Evolutionary conservation across 2,888 invertebrate species (phyloP), one percentile per base, ranked within the genome.

Genomic region (Mamestra brassicae): DNA sequence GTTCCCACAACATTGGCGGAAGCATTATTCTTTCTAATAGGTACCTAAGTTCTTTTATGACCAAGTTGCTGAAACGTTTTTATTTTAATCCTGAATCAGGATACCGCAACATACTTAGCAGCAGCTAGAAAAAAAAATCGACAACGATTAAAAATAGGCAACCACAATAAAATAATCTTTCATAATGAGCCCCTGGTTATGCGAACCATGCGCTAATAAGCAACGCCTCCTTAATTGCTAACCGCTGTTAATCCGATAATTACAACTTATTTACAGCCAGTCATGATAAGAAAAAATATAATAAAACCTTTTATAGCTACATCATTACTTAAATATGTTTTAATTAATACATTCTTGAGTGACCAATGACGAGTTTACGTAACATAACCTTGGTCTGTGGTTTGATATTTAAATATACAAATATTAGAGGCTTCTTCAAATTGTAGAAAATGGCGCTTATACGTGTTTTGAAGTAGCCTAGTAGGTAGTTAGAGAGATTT

Each of bases 271-370:
- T 80, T 55, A 80, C 58, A 15, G 47, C 62, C 34, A 47, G 57
- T 57, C 1, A 52, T 45, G 58, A 6, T 6, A 54, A 62, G 36
- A 72, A 81, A 26, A 52, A 74, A 62, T 47, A 66, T 52, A 60
- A 68, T 75, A 45, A 64, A 67, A 57, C 67, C 57, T 66, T 70
- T 62, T 74, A 74, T 67, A 57, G 45, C 50, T 58, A 68, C 70
- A 72, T 78, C 69, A 84, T 84, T 80, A 73, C 62, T 74, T 75
- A 76, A 74, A 77, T 65, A 72, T 74, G 63, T 85, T 81, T 83
- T 83, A 85, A 87, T 85, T 85, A 81, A 81, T 63, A 74, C 69
- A 81, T 81, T 80, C 74, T 73, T 78, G n/a, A 73, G 78, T 78
- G 65, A 78, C 76, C 83, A 78, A 78, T 87, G 77, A 80, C 76